phyloP scores from a whole-genome alignment of 1,140 invertebrate species.

The Brachionus plicatilis region DNA sequence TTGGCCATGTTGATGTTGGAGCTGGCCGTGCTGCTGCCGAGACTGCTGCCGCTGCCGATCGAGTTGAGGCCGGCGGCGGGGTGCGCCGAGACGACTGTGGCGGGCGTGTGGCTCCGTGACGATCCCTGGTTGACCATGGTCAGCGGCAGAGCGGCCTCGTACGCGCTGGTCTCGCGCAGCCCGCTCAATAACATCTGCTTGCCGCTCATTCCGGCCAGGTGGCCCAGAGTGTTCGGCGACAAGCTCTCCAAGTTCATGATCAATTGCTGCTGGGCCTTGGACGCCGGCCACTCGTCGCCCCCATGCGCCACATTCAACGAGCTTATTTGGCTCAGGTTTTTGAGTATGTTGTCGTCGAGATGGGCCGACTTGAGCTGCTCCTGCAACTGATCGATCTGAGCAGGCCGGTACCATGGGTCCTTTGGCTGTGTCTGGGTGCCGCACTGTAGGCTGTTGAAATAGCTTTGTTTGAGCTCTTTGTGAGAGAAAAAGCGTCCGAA shows the following conservation, averaged over 20 bases:
- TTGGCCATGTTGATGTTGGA: background rate
- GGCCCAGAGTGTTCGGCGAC: background rate
- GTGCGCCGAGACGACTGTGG: background rate
- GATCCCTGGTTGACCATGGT: background rate
- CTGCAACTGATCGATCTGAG: background rate
- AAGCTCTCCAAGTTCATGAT: background rate
- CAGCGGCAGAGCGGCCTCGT: background rate
- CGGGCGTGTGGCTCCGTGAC: background rate
- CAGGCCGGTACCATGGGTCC: background rate
- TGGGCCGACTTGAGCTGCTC: background rate
- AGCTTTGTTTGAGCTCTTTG: constrained; percentile 26
- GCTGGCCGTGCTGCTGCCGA: background rate
- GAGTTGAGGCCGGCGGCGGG: background rate
- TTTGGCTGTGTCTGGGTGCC: background rate
- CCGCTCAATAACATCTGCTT: background rate
- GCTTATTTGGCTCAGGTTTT: constrained; percentile 5
- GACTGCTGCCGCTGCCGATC: background rate
- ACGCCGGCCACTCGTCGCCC: background rate
- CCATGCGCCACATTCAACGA: background rate
- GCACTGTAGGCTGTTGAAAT: background rate
- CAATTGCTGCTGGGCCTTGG: background rate
- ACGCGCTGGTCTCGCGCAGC: background rate
- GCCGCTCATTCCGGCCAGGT: background rate
- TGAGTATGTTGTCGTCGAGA: background rate
- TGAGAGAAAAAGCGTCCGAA: constrained; percentile 41